phyloP scores from a whole-genome alignment of 2,113 vertebrate species.

The Sinocyclocheilus grahami region DNA sequence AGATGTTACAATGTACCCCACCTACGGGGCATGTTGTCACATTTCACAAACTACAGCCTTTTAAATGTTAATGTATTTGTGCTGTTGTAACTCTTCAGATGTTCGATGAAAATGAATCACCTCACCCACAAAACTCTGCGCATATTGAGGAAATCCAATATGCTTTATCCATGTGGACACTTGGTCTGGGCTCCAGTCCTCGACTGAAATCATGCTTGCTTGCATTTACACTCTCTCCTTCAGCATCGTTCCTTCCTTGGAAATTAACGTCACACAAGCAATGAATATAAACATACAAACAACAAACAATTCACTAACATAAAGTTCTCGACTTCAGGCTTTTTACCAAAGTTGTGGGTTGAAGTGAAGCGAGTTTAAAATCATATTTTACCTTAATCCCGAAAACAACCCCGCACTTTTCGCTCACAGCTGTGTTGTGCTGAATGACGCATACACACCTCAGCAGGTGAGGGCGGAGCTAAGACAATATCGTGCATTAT shows the following conservation, averaged over 20 bases:
- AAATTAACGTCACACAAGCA: background rate
- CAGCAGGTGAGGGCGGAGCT: conserved; percentile 54
- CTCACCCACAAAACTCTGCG: conserved; percentile 51
- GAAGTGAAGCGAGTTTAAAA: background rate
- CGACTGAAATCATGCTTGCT: conserved; percentile 45
- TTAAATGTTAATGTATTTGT: background rate
- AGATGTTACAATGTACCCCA: no score
- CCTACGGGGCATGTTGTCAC: no score
- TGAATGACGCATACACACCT: conserved; percentile 42
- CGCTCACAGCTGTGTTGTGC: background rate
- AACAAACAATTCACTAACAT: background rate
- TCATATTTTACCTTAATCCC: no score
- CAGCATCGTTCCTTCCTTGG: background rate
- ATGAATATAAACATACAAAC: background rate
- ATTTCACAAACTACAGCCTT: background rate
- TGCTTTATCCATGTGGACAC: conserved; percentile 52
- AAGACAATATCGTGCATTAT: conserved; percentile 19
- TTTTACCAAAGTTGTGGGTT: background rate
- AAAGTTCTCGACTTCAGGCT: background rate
- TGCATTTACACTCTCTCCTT: background rate
- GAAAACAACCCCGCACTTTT: background rate
- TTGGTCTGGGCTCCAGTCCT: conserved; percentile 49
- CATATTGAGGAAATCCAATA: conserved; percentile 52
- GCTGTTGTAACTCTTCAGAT: background rate
- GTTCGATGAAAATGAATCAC: background rate